phyloP scores from a whole-genome alignment of 2,888 invertebrate species.

The Zaprionus lineosus region DNA sequence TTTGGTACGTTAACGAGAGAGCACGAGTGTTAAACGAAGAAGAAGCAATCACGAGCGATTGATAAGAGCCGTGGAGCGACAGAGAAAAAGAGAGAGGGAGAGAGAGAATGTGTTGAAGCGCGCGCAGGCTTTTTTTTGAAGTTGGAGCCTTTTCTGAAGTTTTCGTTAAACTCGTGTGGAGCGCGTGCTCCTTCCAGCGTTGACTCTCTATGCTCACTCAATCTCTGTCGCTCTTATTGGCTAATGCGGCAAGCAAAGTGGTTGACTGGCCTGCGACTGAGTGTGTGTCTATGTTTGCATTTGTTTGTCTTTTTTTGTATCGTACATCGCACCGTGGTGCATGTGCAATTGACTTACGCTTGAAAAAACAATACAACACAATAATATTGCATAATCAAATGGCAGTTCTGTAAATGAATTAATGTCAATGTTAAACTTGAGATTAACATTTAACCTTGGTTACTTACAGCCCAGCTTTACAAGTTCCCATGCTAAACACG shows the following conservation, averaged over 20 bases:
- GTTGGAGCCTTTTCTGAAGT: slow-evolving; percentile 58
- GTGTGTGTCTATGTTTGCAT: slow-evolving; percentile 24
- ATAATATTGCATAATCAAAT: background rate
- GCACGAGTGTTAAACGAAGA: too few species aligned
- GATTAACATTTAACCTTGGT: slow-evolving; percentile 35
- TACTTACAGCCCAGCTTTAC: slow-evolving; percentile 19
- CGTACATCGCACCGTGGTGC: slow-evolving; percentile 57
- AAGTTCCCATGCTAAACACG: slow-evolving; percentile 50
- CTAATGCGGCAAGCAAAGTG: slow-evolving; percentile 71
- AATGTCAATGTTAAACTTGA: background rate
- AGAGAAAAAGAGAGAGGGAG: slow-evolving; percentile 19
- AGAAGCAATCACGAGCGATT: too few species aligned
- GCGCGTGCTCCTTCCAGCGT: slow-evolving; percentile 35
- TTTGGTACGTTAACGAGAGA: slow-evolving; percentile 3
- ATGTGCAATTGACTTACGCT: background rate
- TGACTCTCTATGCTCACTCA: slow-evolving; percentile 20
- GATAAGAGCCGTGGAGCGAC: slow-evolving; percentile 1
- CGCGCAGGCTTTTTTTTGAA: slow-evolving; percentile 49
- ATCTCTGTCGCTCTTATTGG: slow-evolving; percentile 59
- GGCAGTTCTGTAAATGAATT: background rate
- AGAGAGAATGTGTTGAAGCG: slow-evolving; percentile 38
- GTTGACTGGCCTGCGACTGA: slow-evolving; percentile 50
- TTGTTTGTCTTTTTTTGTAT: slow-evolving; percentile 69
- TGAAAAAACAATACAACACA: too few species aligned
- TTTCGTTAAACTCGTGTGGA: slow-evolving; percentile 40